Evolutionary conservation across 2,888 invertebrate species (phyloP).

Genomic region (Clostera curtula): DNA sequence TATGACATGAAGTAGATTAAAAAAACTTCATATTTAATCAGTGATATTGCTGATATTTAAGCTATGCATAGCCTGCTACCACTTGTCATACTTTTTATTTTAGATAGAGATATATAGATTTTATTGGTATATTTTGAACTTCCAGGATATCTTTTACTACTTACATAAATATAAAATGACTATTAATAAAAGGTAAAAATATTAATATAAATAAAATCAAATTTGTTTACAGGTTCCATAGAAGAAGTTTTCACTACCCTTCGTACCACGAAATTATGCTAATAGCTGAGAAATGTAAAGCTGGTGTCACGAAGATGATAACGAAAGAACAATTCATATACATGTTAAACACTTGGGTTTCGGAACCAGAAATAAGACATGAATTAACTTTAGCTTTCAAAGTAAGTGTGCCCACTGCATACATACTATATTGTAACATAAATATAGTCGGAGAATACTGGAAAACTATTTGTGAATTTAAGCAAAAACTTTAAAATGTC

Average conservation of each 20-base stretch:
- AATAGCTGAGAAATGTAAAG: constrained; percentile 45
- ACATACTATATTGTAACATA: too few relatives aligned
- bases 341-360: constrained; percentile 43
- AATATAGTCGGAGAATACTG: too few relatives aligned
- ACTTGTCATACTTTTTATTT: too few relatives aligned
- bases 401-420: too few relatives aligned
- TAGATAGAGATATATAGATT: constrained; percentile 1
- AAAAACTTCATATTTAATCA: too few relatives aligned
- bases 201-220: not conserved
- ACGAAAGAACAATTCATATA: constrained; percentile 54
- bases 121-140: not conserved
- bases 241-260: constrained; percentile 52
- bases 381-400: constrained; percentile 53
- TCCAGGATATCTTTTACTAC: not conserved
- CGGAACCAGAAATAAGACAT: constrained; percentile 47
- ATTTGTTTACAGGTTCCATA: constrained; percentile 42
- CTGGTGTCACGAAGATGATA: constrained; percentile 36
- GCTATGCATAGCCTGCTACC: too few relatives aligned
- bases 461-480: too few relatives aligned
- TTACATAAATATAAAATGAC: too few relatives aligned
- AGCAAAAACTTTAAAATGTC: too few relatives aligned
- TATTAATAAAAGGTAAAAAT: too few relatives aligned
- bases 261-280: constrained; percentile 52
- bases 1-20: too few relatives aligned
- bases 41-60: too few relatives aligned